Conservation (phyloP, 2,888 invertebrate genomes). For the Metellina segmentata region DNA sequence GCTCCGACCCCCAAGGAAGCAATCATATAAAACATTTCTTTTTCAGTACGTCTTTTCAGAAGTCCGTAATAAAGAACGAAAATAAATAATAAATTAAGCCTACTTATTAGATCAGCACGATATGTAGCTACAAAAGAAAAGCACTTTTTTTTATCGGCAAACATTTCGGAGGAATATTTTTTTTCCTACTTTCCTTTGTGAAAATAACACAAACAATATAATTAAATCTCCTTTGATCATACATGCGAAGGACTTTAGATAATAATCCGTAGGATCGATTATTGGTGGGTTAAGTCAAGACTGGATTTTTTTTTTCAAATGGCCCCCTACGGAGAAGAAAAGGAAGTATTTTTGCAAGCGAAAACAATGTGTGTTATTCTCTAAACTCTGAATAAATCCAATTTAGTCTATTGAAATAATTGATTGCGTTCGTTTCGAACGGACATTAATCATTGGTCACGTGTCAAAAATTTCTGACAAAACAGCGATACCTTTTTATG, state of each 20-base stretch:
- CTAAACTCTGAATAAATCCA: slow-evolving; percentile 14
- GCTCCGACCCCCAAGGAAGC: no score
- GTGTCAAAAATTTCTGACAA: slow-evolving; percentile 8
- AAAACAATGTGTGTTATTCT: slow-evolving; percentile 20
- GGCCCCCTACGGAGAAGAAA: not conserved
- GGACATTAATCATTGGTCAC: slow-evolving; percentile 25
- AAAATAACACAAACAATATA: slow-evolving; percentile 38
- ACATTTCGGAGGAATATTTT: no score
- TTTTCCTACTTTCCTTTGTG: not conserved
- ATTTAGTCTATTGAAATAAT: slow-evolving; percentile 16
- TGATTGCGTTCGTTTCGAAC: not conserved
- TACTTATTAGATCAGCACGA: no score
- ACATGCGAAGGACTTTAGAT: slow-evolving; percentile 35
- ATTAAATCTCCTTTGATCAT: slow-evolving; percentile 40
- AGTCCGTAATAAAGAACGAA: no score
- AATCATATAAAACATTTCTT: no score
- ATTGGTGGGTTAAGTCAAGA: slow-evolving; percentile 26
- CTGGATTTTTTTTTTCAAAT: slow-evolving; percentile 6
- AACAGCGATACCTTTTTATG: not conserved
- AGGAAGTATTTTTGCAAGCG: not conserved
- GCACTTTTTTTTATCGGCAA: no score
- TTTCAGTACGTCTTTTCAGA: no score
- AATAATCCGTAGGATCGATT: slow-evolving; percentile 35
- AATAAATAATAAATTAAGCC: no score
- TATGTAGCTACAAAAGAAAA: no score